Evolutionary conservation across 2,888 invertebrate species (phyloP), one percentile per base, ranked within the genome.

Genomic region (Leucophenga montana): DNA sequence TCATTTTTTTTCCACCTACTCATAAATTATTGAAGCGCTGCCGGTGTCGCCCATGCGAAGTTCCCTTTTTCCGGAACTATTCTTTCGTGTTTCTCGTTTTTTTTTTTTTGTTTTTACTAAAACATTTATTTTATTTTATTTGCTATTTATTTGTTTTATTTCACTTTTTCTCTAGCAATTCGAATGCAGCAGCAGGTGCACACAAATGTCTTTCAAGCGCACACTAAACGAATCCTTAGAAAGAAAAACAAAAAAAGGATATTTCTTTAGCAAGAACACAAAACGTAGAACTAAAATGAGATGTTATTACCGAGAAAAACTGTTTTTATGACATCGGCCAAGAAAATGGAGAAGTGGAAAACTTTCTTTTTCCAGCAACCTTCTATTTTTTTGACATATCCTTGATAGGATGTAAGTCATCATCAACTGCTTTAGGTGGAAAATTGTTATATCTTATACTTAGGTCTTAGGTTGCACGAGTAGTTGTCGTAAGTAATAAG

Each of bases 11-110:
- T 11, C 44, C 61, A 62, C 61, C 61, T 62, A 62, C 61, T 27
- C 61, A 62, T 62, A 62, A 62, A 62, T 62, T 62, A 62, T 62
- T 62, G 61, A 62, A 20, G 61, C n/a, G 16, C 61, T 62, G 61
- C 18, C 61, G 44, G 59, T 56, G 22, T 56, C 56, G 22, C 8
- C 3, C 56, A 33, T n/a, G n/a, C 59, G 44, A 62, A 62, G 61
- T 44, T 62, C 13, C 46, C 48, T 64, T 13, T 22, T 46, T 22
- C 20, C 27, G 2, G 0, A 18, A 4, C 8, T 57, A 31, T 57
- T 46, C 20, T 13, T 11, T 64, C 0, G 27, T 50, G 20, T 18
- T 64, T 22, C 4, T 6, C 33, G 3, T 1, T 46, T 39, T 44
- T 39, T 44, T 27, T 39, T 39, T 33, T 39, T 33, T 1, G 5